phyloP scores from a whole-genome alignment of 1,140 invertebrate species.

The Drosophila nasuta region DNA sequence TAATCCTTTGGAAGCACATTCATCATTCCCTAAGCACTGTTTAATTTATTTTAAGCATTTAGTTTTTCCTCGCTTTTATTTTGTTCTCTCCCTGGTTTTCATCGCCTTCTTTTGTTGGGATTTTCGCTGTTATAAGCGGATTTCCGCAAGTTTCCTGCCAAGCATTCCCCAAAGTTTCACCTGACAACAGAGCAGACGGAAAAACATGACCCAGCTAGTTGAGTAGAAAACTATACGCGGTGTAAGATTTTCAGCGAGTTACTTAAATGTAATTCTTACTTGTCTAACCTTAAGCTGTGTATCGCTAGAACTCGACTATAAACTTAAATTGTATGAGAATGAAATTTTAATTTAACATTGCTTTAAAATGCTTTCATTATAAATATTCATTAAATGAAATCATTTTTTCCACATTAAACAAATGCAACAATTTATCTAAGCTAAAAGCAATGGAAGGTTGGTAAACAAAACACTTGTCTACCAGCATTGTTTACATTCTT shows the following conservation, averaged over 20 bases:
- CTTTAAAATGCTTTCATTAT: neutral
- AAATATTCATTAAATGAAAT: no score
- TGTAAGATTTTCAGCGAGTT: neutral
- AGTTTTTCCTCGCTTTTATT: conserved; percentile 9
- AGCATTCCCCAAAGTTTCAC: conserved; percentile 25
- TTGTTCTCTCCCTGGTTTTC: neutral
- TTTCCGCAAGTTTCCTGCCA: conserved; percentile 21
- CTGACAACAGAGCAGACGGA: conserved; percentile 6
- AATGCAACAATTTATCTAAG: neutral
- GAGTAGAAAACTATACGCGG: conserved; percentile 14
- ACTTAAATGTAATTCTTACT: no score
- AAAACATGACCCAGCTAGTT: conserved; percentile 20
- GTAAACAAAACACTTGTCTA: neutral
- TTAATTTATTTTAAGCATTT: conserved; percentile 35
- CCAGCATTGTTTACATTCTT: conserved; percentile 12
- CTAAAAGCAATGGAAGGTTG: neutral
- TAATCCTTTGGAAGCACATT: conserved; percentile 10
- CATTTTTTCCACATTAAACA: no score
- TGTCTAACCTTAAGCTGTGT: no score
- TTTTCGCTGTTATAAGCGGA: conserved; percentile 23
- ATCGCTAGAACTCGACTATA: no score
- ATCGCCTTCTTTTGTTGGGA: neutral
- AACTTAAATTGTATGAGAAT: neutral
- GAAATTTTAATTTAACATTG: neutral
- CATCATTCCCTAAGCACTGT: conserved; percentile 18